phyloP scores from a whole-genome alignment of 1,140 invertebrate species.

The Lysiphlebus fabarum region DNA sequence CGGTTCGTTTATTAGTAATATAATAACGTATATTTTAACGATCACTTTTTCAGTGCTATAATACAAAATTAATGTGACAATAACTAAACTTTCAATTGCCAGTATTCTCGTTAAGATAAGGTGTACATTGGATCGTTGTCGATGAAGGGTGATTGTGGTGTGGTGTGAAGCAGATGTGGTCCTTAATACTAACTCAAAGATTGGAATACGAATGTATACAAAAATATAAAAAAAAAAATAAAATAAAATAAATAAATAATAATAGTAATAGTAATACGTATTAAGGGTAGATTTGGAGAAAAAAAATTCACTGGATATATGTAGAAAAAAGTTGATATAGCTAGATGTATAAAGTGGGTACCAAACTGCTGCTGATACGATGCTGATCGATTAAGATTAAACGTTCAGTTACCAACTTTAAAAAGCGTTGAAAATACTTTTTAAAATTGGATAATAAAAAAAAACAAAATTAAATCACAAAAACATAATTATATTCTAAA shows the following conservation, averaged over 20 bases:
- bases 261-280: too few relatives aligned
- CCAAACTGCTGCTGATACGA: conserved; percentile 16
- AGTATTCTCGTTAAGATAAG: conserved; percentile 38
- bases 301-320: not conserved
- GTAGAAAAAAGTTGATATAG: conserved; percentile 10
- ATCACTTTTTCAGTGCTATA: not conserved
- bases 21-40: too few relatives aligned
- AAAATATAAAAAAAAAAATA: not conserved
- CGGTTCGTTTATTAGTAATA: too few relatives aligned
- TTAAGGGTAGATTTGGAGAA: not conserved
- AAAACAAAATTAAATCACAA: conserved; percentile 32
- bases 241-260: too few relatives aligned
- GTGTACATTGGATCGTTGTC: conserved; percentile 2
- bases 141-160: not conserved
- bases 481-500: too few relatives aligned
- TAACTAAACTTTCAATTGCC: conserved; percentile 43
- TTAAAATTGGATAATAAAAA: conserved; percentile 32
- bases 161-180: not conserved
- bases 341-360: too few relatives aligned
- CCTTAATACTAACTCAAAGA: conserved; percentile 19
- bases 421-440: conserved; percentile 32
- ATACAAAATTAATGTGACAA: conserved; percentile 26
- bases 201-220: conserved; percentile 9
- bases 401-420: conserved; percentile 31
- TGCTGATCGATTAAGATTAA: conserved; percentile 43